Evolutionary conservation across 2,888 invertebrate genomes (phyloP).

Genomic region (Tipula helvola): DNA sequence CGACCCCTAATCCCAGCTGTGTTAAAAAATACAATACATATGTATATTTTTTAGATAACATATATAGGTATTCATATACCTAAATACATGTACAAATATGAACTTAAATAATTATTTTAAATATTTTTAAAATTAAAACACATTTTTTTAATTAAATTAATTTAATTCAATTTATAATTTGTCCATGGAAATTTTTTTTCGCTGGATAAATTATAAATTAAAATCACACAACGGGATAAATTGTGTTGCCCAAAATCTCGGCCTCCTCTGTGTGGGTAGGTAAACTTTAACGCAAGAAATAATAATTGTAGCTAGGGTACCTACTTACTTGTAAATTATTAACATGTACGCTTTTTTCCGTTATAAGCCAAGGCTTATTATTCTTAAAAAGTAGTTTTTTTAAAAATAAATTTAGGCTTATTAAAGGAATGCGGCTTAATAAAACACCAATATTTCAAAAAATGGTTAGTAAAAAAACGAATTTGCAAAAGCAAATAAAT

Average conservation of each 20-base stretch:
- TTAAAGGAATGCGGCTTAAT: too few species aligned
- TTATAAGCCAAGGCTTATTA: too few species aligned
- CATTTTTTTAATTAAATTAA: neutral
- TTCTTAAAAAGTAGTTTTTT: too few species aligned
- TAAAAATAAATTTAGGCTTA: too few species aligned
- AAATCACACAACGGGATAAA: neutral
- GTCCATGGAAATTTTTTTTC: neutral
- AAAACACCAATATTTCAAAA: too few species aligned
- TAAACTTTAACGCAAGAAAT: neutral
- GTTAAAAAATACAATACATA: neutral
- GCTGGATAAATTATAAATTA: neutral
- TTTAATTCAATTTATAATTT: neutral
- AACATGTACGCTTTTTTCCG: too few species aligned
- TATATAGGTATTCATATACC: neutral
- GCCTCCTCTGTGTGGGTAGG: neutral
- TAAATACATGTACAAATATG: too few species aligned
- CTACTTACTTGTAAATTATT: too few species aligned
- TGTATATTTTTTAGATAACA: neutral
- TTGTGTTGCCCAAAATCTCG: neutral
- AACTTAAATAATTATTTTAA: neutral
- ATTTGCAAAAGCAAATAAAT: too few species aligned
- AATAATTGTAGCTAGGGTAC: too few species aligned
- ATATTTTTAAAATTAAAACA: neutral
- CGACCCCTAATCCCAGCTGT: neutral
- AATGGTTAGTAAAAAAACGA: too few species aligned